Percentiles rank a stretch among this genome's conserved stretches.
Conservation (phyloP, 2,113 vertebrate genomes). For the Elgaria multicarinata region DNA sequence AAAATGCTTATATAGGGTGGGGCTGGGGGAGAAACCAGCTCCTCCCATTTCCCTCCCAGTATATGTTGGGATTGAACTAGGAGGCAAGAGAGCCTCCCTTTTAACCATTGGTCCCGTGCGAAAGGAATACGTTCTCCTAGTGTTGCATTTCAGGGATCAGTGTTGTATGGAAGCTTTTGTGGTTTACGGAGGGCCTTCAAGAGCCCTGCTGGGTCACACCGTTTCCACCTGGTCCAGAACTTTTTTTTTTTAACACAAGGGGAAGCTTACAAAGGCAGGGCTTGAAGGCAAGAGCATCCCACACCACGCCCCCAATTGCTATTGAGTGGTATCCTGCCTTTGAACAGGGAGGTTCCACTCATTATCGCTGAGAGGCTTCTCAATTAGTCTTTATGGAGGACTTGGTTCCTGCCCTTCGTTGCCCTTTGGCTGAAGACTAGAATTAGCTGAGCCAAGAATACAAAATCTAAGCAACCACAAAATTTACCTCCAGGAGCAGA, state of each 20-base stretch:
- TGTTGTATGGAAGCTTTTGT: background rate
- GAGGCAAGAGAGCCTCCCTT: background rate
- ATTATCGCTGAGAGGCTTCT: background rate
- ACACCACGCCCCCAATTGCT: no score
- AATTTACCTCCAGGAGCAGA: no score
- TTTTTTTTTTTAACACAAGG: background rate
- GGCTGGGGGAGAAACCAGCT: background rate
- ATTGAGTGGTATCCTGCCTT: no score
- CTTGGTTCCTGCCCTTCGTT: background rate
- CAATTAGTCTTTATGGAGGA: background rate
- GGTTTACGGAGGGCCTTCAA: background rate
- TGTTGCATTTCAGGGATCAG: background rate
- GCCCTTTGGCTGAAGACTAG: background rate
- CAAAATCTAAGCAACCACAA: background rate
- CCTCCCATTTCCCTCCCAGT: background rate
- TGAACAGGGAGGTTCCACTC: no score
- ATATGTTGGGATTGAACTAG: background rate
- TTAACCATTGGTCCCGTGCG: background rate
- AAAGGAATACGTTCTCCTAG: background rate
- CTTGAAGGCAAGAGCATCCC: background rate
- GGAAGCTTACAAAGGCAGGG: background rate
- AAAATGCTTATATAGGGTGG: no score
- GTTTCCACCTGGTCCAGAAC: background rate
- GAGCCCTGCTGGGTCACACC: background rate
- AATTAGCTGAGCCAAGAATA: background rate